These are phyloP conservation scores for Pelodytes ibericus DNA, from an alignment of 2,797 vertebrate species.

Conservation along the genomic window DNA sequence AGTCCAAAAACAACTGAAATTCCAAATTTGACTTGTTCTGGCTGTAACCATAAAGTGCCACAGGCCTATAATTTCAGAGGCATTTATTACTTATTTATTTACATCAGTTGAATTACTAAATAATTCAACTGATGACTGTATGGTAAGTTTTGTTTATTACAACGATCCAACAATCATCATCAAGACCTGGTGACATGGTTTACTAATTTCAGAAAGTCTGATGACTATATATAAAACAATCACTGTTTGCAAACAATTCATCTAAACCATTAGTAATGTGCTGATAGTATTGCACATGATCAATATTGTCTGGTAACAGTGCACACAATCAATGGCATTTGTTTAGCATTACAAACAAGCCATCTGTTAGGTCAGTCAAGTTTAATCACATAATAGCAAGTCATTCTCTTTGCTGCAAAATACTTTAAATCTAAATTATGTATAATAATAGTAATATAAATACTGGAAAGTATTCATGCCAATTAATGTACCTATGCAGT, in stretches of 20 bases:
- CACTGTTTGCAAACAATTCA: neutral
- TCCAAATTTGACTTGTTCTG: too few relatives aligned
- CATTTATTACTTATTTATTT: too few relatives aligned
- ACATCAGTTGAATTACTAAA: too few relatives aligned
- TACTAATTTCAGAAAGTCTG: neutral
- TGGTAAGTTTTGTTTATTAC: neutral
- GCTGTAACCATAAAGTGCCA: too few relatives aligned
- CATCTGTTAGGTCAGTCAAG: neutral
- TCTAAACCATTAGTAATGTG: neutral
- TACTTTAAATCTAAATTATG: neutral
- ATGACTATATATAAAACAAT: neutral
- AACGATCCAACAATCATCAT: neutral
- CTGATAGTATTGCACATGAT: neutral
- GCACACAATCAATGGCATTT: slow-evolving; percentile 6
- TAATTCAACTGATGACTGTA: too few relatives aligned
- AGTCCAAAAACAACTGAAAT: too few relatives aligned
- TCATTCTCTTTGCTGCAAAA: neutral
- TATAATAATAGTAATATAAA: too few relatives aligned
- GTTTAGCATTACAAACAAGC: neutral
- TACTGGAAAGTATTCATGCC: too few relatives aligned
- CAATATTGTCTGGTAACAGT: neutral
- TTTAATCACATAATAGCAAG: neutral
- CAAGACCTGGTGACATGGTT: neutral
- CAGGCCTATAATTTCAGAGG: too few relatives aligned
- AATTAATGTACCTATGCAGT: too few relatives aligned